Base-by-base conservation (phyloP, 1,140 invertebrate species). In the Penaeus vannamei region DNA sequence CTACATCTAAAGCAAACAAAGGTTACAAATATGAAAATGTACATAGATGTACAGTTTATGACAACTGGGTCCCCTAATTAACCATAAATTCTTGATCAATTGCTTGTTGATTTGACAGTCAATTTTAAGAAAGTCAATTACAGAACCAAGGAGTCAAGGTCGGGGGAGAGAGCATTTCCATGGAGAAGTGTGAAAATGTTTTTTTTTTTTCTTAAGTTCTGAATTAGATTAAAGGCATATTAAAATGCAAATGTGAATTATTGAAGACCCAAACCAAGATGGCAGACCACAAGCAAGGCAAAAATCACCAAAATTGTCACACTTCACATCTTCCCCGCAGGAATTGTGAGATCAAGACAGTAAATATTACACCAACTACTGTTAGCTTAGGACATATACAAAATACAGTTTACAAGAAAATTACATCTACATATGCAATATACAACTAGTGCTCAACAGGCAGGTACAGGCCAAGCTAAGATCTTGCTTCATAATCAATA, bases 401-500 rank as follows among this genome's bases (percentile, higher is more conserved):
- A 88, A 91, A 89, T 86, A 88, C 87, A 89, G 86, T 88, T 89
- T 89, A 91, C 90, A 89, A 91, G 85, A 89, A 89, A 90, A 89
- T 86, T 89, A 86, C 90, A 91, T 62, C 89, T 87, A 91, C 85
- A 87, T 85, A 87, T 85, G 84, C 84, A 91, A 89, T 90, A 89
- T 87, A 90, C 81, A 87, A 91, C 90, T 90, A 89, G 60, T 87
- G 85, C 87, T 88, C 66, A 69, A 87, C 90, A 91, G 90, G 90
- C 87, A 87, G 90, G 90, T 85, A 91, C 90, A 91, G 90, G 87
- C 87, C 90, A 88, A 90, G 87, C 90, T 91, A 91, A 91, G 90
- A 91, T 91, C 90, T 91, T 91, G 53, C 90, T 91, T 90, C 90
- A 88, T 90, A 76, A 91, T 87, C 85, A 90, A 86, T 91, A 91